Evolutionary conservation across 2,888 invertebrate species (phyloP).

Genomic region (Ennomos fuscantarius): DNA sequence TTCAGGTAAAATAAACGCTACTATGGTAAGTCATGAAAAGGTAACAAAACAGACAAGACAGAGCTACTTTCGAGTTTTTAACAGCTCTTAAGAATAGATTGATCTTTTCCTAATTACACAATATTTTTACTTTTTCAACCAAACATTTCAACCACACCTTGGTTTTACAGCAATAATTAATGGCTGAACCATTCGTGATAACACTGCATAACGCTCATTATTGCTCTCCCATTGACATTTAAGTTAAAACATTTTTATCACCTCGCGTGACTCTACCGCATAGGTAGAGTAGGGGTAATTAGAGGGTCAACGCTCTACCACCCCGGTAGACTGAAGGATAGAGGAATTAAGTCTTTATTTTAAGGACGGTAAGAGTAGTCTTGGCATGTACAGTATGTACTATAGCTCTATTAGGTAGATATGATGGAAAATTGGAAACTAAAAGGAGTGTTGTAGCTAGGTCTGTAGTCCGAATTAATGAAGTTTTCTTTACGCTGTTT

Average conservation of each 20-base stretch:
- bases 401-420: no score
- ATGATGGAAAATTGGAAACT: slow-evolving; percentile 13
- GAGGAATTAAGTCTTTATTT: slow-evolving; percentile 8
- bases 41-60: no score
- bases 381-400: slow-evolving; percentile 2
- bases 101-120: no score
- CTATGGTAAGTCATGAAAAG: no score
- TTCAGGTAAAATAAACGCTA: background rate
- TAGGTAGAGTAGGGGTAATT: slow-evolving; percentile 32
- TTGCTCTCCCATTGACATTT: slow-evolving; percentile 19
- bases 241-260: slow-evolving; percentile 33
- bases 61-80: no score
- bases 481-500: no score
- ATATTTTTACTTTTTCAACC: background rate
- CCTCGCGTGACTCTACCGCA: slow-evolving; percentile 32
- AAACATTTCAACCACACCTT: slow-evolving; percentile 8
- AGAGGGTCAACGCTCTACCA: slow-evolving; percentile 39
- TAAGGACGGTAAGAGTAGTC: background rate
- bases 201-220: slow-evolving; percentile 11
- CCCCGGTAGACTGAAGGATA: slow-evolving; percentile 30
- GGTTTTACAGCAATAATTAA: slow-evolving; percentile 2
- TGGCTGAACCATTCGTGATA: slow-evolving; percentile 15
- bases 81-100: no score
- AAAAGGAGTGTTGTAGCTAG: background rate
- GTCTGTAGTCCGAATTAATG: no score